Conservation (phyloP, 2,888 invertebrate species). For the Microctonus aethiopoides region DNA sequence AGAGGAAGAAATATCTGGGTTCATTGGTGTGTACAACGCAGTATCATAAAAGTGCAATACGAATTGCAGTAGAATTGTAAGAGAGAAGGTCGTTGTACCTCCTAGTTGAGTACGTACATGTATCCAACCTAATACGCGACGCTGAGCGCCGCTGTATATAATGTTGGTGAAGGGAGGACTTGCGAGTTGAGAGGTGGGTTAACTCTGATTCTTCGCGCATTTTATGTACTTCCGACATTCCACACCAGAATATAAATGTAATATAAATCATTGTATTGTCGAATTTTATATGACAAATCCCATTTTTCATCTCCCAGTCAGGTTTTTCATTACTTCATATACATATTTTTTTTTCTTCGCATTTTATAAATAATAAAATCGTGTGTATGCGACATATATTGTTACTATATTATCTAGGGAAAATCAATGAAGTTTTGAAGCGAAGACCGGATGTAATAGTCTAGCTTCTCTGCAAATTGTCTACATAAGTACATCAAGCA, state of each 20-base stretch:
- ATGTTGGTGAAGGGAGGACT: conserved; percentile 12
- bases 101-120: conserved; percentile 31
- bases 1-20: conserved; percentile 25
- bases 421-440: conserved; percentile 38
- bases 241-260: background rate
- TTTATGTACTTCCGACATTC: conserved; percentile 34
- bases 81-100: conserved; percentile 42
- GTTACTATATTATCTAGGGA: too few relatives aligned
- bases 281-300: background rate
- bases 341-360: background rate
- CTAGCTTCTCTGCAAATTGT: conserved; percentile 3
- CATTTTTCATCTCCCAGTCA: background rate
- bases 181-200: background rate
- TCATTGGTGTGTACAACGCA: conserved; percentile 12
- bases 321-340: background rate
- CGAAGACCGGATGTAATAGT: background rate
- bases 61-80: conserved; percentile 27
- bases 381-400: conserved; percentile 11
- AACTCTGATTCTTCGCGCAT: conserved; percentile 28
- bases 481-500: too few relatives aligned
- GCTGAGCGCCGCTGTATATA: conserved; percentile 27
- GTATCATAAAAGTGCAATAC: conserved; percentile 27
- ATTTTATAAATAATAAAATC: conserved; percentile 12
- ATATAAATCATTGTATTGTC: background rate
- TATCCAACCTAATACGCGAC: conserved; percentile 25